Conservation (phyloP, 2,888 invertebrate species). For the Clistopyga incitator region DNA sequence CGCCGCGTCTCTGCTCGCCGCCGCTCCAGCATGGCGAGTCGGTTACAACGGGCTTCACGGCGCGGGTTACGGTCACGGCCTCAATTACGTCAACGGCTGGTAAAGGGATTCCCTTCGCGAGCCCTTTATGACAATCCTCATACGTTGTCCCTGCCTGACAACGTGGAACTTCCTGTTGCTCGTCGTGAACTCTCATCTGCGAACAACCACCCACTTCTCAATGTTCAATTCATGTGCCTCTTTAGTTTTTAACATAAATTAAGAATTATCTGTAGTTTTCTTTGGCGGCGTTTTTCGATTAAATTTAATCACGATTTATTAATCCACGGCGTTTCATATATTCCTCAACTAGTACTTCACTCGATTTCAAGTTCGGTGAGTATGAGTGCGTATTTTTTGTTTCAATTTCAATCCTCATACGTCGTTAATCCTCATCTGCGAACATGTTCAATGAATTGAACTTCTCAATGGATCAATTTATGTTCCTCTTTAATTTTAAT, state of each 20-base stretch:
- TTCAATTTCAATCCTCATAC: too few relatives aligned
- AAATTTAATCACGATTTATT: conserved; percentile 53
- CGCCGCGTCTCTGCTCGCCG: conserved; percentile 66
- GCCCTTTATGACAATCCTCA: neutral
- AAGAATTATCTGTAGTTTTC: conserved; percentile 37
- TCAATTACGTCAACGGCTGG: conserved; percentile 66
- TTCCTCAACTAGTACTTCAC: neutral
- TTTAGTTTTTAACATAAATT: conserved; percentile 53
- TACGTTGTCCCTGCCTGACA: neutral
- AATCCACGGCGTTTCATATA: conserved; percentile 10
- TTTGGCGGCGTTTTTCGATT: conserved; percentile 49
- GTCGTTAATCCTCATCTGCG: neutral
- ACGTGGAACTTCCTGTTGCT: conserved; percentile 28
- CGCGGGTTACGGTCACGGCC: conserved; percentile 64
- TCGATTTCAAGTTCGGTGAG: too few relatives aligned
- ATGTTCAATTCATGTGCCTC: conserved; percentile 51
- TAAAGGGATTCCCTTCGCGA: conserved; percentile 49
- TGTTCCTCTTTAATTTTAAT: conserved; percentile 52
- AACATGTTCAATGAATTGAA: too few relatives aligned
- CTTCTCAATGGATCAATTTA: conserved; percentile 44
- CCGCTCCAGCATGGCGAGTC: conserved; percentile 57
- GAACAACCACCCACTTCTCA: conserved; percentile 26
- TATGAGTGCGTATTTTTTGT: too few relatives aligned
- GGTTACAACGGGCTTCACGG: conserved; percentile 69
- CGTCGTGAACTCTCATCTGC: conserved; percentile 1